These are phyloP conservation scores for Epinephelus coioides DNA, from an alignment of 2,797 vertebrate species.

Conservation along the genomic window DNA sequence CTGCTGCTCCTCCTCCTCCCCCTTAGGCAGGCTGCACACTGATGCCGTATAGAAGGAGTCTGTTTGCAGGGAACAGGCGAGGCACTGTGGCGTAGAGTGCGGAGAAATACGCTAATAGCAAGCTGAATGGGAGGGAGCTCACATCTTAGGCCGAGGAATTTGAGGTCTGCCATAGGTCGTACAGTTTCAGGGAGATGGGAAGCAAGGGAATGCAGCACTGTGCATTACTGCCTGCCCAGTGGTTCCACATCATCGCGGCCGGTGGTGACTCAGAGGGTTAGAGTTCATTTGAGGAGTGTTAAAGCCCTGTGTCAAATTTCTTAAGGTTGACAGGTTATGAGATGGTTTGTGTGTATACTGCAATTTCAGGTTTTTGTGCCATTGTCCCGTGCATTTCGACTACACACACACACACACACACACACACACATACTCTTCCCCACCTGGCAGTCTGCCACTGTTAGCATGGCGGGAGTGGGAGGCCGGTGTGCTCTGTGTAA, in stretches of 20 bases:
- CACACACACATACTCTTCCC: conserved; percentile 20
- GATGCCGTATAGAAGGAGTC: conserved; percentile 85
- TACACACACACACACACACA: not conserved
- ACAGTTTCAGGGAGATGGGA: conserved; percentile 56
- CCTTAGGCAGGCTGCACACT: conserved; percentile 83
- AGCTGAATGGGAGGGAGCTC: conserved; percentile 79
- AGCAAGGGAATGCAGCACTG: conserved; percentile 26
- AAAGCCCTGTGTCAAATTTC: conserved; percentile 33
- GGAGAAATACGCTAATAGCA: conserved; percentile 79
- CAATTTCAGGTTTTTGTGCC: conserved; percentile 35
- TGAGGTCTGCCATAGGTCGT: conserved; percentile 64
- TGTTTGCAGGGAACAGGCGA: conserved; percentile 86
- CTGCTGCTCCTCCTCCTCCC: conserved; percentile 71
- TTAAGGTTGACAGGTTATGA: conserved; percentile 39
- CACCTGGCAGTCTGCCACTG: conserved; percentile 55
- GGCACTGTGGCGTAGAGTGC: conserved; percentile 81
- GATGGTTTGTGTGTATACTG: conserved; percentile 45
- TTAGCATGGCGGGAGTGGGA: conserved; percentile 59
- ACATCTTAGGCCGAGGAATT: conserved; percentile 77
- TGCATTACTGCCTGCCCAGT: conserved; percentile 35
- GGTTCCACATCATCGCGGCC: conserved; percentile 34
- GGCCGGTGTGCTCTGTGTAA: conserved; percentile 58
- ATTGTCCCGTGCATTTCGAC: conserved; percentile 20
- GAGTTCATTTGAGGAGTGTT: conserved; percentile 26
- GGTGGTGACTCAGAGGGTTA: conserved; percentile 32